Percentiles rank a stretch among this genome's conserved stretches.
phyloP scores from a whole-genome alignment of 2,888 invertebrate species.

The Silvanus unidentatus region DNA sequence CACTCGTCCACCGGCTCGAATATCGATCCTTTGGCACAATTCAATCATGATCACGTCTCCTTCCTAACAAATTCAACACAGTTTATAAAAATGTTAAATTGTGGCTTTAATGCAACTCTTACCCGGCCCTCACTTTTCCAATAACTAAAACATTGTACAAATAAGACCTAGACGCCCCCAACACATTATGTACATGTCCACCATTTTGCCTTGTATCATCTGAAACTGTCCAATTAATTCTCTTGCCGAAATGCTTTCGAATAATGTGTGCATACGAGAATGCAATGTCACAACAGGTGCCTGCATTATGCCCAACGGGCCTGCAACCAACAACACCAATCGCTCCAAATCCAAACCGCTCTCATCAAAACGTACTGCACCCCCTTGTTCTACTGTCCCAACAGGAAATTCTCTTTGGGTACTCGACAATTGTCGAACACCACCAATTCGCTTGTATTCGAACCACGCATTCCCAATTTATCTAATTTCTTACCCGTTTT shows the following conservation, averaged over 20 bases:
- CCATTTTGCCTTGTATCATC: constrained; percentile 90
- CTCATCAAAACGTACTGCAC: constrained; percentile 97
- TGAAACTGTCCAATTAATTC: constrained; percentile 94
- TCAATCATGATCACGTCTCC: too few relatives aligned
- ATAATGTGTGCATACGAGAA: constrained; percentile 95
- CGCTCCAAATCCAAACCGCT: constrained; percentile 91
- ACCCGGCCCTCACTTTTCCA: too few relatives aligned
- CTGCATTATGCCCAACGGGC: constrained; percentile 94
- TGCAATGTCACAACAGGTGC: constrained; percentile 86
- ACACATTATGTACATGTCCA: constrained; percentile 88
- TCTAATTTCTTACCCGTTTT: constrained; percentile 84
- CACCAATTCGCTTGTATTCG: constrained; percentile 90
- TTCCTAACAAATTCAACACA: too few relatives aligned
- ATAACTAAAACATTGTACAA: constrained; percentile 89
- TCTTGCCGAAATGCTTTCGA: constrained; percentile 84
- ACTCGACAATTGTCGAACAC: constrained; percentile 95
- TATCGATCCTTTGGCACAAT: too few relatives aligned
- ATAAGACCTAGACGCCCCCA: constrained; percentile 84
- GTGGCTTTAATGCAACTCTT: too few relatives aligned
- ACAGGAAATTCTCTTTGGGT: constrained; percentile 75
- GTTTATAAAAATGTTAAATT: too few relatives aligned
- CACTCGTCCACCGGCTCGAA: too few relatives aligned
- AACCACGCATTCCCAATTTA: constrained; percentile 97
- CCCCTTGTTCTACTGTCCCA: constrained; percentile 78
- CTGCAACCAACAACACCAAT: constrained; percentile 79